Percentiles rank a stretch among this genome's conserved stretches.
Conservation (phyloP, 2,888 invertebrate species). For the Chymomyza caudatula region DNA sequence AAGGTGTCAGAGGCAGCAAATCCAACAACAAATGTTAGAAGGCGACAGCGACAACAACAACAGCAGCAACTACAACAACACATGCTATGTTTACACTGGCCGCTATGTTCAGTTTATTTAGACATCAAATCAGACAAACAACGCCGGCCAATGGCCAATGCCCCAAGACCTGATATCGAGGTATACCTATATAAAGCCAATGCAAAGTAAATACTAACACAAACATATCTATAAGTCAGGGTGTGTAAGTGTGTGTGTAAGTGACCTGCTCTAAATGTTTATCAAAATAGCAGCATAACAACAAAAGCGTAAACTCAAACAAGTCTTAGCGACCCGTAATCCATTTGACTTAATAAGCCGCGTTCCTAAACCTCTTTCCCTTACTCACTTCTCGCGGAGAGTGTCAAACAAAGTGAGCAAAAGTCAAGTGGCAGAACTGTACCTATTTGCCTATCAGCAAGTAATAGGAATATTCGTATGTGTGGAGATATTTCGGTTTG, state of each 20-base stretch:
- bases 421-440: constrained; percentile 1
- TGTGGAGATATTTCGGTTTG: constrained; percentile 1
- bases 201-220: constrained; percentile 7
- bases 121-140: constrained; percentile 49
- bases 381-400: constrained; percentile 8
- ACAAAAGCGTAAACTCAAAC: not conserved
- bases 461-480: not conserved
- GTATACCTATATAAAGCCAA: constrained; percentile 10
- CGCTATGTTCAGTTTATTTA: constrained; percentile 37
- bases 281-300: constrained; percentile 16
- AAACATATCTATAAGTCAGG: constrained; percentile 3
- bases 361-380: constrained; percentile 38
- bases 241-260: not conserved
- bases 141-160: constrained; percentile 23
- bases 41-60: constrained; percentile 35
- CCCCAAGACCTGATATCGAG: not conserved
- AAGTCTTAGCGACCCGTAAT: constrained; percentile 43
- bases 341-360: constrained; percentile 69
- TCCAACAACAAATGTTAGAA: constrained; percentile 12
- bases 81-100: constrained; percentile 18
- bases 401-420: not conserved
- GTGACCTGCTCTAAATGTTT: constrained; percentile 43
- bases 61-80: constrained; percentile 19
- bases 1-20: not conserved
- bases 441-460: not conserved